Percentiles rank a stretch among this genome's conserved stretches.
These are phyloP conservation scores for Scaptomyza caliginosa DNA, from an alignment of 2,888 invertebrate genomes.

Conservation along the genomic window DNA sequence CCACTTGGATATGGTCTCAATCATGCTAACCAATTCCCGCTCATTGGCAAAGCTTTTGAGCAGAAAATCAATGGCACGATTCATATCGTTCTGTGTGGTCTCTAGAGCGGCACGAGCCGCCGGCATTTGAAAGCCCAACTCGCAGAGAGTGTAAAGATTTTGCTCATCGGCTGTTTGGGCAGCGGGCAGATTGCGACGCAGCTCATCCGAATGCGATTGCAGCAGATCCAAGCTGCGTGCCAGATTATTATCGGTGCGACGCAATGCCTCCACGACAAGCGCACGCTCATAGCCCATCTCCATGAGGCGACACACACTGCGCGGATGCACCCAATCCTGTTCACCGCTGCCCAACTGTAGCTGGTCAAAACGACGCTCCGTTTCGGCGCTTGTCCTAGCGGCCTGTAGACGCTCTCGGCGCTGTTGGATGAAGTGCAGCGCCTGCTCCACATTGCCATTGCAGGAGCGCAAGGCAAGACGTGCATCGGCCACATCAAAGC, in stretches of 20 bases:
- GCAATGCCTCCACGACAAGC: slow-evolving; percentile 87
- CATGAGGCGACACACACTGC: slow-evolving; percentile 84
- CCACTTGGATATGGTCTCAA: slow-evolving; percentile 75
- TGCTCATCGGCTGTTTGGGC: slow-evolving; percentile 50
- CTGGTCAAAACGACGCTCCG: slow-evolving; percentile 80
- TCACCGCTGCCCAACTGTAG: slow-evolving; percentile 28
- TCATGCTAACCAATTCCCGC: slow-evolving; percentile 65
- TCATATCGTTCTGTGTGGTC: slow-evolving; percentile 85
- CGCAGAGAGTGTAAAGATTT: slow-evolving; percentile 65
- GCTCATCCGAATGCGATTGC: slow-evolving; percentile 71
- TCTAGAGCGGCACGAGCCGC: slow-evolving; percentile 86
- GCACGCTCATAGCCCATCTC: slow-evolving; percentile 89
- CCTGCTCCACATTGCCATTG: slow-evolving; percentile 86
- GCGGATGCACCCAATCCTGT: slow-evolving; percentile 82
- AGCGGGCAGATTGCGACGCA: slow-evolving; percentile 62
- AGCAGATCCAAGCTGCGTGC: slow-evolving; percentile 68
- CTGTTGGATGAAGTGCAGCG: slow-evolving; percentile 88
- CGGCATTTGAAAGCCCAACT: slow-evolving; percentile 86
- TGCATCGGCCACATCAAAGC: slow-evolving; percentile 88
- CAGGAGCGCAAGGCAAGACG: slow-evolving; percentile 87
- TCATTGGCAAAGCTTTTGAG: slow-evolving; percentile 82
- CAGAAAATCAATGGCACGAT: slow-evolving; percentile 86
- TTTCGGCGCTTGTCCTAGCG: slow-evolving; percentile 85
- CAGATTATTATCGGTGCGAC: slow-evolving; percentile 44
- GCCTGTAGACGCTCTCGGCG: slow-evolving; percentile 85